These are phyloP conservation scores for Sylvilagus bachmani DNA, from an alignment of 2,113 vertebrate species.

Conservation along the genomic window DNA sequence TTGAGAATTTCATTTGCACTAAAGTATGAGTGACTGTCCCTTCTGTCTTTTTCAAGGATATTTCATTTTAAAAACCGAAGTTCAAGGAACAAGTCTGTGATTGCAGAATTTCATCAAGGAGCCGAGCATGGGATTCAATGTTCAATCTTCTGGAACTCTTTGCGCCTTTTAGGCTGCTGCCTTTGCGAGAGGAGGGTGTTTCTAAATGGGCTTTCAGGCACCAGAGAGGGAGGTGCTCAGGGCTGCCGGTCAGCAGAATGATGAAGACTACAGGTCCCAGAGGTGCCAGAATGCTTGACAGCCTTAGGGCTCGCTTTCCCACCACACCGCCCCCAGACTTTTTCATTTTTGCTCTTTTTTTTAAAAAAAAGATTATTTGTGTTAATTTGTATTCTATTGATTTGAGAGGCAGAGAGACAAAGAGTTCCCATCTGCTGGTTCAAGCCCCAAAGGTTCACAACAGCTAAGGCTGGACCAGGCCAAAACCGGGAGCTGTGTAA, in stretches of 20 bases:
- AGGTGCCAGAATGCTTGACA: background rate
- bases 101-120: background rate
- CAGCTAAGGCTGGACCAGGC: no score
- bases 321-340: no score
- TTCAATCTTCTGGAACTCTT: background rate
- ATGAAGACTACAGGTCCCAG: no score
- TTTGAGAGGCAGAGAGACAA: no score
- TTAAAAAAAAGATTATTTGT: no score
- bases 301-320: background rate
- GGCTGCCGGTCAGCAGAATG: no score
- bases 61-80: constrained; percentile 30
- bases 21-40: background rate
- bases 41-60: background rate
- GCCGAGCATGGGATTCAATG: background rate
- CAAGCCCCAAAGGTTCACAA: no score
- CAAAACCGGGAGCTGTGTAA: no score
- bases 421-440: no score
- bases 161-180: background rate
- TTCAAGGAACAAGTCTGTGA: background rate
- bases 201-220: background rate
- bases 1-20: background rate
- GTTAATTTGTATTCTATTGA: no score
- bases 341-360: no score
- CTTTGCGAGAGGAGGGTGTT: background rate
- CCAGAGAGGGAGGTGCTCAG: background rate